phyloP scores from a whole-genome alignment of 2,113 vertebrate genomes.

The Ictalurus furcatus region DNA sequence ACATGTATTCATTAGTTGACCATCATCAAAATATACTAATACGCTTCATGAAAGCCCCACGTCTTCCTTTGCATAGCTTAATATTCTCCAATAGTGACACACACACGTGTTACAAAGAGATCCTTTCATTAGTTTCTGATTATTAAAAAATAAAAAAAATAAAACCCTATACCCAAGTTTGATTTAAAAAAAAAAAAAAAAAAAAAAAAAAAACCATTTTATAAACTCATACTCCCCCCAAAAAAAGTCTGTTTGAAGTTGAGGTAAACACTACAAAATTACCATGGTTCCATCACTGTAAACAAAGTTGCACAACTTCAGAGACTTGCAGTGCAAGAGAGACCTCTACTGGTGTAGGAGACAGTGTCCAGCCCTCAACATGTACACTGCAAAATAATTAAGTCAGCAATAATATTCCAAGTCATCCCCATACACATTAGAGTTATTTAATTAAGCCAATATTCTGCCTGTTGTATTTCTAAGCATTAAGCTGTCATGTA shows the following conservation, averaged over 20 bases:
- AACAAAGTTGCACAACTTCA: background rate
- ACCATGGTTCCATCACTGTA: background rate
- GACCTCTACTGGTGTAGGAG: constrained; percentile 41
- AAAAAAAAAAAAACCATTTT: too few relatives aligned
- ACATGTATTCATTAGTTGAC: background rate
- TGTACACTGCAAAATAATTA: background rate
- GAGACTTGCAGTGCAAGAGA: constrained; percentile 8
- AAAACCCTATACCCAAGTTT: too few relatives aligned
- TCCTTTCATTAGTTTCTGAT: background rate
- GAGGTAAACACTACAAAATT: background rate
- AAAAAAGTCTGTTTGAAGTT: background rate
- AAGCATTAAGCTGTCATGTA: background rate
- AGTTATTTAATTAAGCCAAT: background rate
- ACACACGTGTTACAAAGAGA: background rate
- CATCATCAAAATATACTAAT: background rate
- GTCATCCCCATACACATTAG: background rate
- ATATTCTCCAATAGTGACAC: background rate
- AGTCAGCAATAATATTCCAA: background rate
- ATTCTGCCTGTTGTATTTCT: background rate
- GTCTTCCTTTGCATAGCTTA: background rate
- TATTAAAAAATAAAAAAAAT: background rate
- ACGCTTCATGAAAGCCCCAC: background rate
- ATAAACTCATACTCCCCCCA: background rate
- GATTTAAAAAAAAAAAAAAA: too few relatives aligned
- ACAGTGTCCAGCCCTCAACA: background rate